Evolutionary conservation across 35 echinoderm and acorn worm species (phyloP).

Genomic region (Strongylocentrotus purpuratus): DNA sequence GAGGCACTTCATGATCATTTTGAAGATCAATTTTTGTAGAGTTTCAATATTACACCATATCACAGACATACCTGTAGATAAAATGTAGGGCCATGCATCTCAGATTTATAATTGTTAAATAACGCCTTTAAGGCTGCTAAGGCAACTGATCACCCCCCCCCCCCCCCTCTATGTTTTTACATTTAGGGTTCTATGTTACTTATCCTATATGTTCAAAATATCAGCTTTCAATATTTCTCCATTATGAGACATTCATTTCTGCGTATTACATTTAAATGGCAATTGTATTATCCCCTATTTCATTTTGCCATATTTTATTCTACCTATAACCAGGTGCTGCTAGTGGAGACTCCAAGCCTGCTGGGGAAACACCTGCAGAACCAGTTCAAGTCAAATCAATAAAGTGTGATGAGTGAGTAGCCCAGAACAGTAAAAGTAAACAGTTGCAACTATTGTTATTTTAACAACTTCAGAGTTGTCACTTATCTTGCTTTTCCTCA

Average conservation of each 20-base stretch:
- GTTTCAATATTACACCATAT: too few species aligned
- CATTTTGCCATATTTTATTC: not conserved
- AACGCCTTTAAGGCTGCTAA: too few species aligned
- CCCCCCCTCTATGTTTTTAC: too few species aligned
- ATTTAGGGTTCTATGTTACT: too few species aligned
- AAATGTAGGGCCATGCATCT: too few species aligned
- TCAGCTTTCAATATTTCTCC: too few species aligned
- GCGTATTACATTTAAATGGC: not conserved
- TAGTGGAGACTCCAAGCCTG: constrained; percentile 16
- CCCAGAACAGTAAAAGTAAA: not conserved
- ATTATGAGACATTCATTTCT: not conserved
- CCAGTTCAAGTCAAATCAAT: constrained; percentile 72
- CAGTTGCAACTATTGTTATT: not conserved
- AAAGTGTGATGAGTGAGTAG: constrained; percentile 96
- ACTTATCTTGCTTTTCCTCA: not conserved
- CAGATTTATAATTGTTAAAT: too few species aligned
- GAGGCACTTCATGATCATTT: too few species aligned
- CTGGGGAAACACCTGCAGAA: constrained; percentile 38
- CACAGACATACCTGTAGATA: too few species aligned
- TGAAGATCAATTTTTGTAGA: too few species aligned
- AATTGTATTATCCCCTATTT: not conserved
- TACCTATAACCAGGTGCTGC: constrained; percentile 36
- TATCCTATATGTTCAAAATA: too few species aligned
- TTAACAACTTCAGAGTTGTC: not conserved
- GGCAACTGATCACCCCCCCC: too few species aligned